Conservation (phyloP, 1,140 invertebrate species). For the Macrocentrus cingulum region DNA sequence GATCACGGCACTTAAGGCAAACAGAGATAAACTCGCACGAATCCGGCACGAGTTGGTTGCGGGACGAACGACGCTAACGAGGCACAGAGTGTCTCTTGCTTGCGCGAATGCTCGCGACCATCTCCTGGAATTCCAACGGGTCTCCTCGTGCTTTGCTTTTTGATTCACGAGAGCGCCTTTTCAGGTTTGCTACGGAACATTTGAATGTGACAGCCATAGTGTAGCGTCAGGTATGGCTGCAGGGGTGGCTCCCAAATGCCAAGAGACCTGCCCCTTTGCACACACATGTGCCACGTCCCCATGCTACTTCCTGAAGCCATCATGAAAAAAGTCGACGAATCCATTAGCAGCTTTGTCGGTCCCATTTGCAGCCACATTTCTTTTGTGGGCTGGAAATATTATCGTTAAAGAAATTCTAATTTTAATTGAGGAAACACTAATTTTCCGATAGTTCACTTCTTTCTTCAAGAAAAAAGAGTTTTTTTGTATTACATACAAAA, state of each 20-base stretch:
- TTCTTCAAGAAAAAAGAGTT: too few relatives aligned
- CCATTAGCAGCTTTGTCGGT: neutral
- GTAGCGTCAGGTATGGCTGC: constrained; percentile 47
- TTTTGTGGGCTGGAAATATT: too few relatives aligned
- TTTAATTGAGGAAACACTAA: too few relatives aligned
- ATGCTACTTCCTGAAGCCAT: constrained; percentile 18
- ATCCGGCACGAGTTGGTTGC: constrained; percentile 23
- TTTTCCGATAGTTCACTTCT: too few relatives aligned
- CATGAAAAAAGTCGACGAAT: constrained; percentile 31
- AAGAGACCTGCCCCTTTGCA: constrained; percentile 42
- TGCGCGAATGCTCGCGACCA: constrained; percentile 46
- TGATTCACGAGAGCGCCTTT: constrained; percentile 23
- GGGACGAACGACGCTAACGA: constrained; percentile 38
- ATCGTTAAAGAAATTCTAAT: too few relatives aligned
- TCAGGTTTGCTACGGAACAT: constrained; percentile 7
- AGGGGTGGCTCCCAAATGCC: constrained; percentile 50
- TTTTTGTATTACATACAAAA: too few relatives aligned
- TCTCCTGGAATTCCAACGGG: constrained; percentile 45
- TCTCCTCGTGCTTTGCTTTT: constrained; percentile 26
- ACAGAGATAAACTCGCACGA: constrained; percentile 37
- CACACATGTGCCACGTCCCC: neutral
- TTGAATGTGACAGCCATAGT: constrained; percentile 42
- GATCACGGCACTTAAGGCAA: constrained; percentile 44
- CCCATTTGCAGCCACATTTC: too few relatives aligned
- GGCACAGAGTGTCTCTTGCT: constrained; percentile 38